phyloP scores from a whole-genome alignment of 2,888 invertebrate genomes.

The Diploptera punctata region DNA sequence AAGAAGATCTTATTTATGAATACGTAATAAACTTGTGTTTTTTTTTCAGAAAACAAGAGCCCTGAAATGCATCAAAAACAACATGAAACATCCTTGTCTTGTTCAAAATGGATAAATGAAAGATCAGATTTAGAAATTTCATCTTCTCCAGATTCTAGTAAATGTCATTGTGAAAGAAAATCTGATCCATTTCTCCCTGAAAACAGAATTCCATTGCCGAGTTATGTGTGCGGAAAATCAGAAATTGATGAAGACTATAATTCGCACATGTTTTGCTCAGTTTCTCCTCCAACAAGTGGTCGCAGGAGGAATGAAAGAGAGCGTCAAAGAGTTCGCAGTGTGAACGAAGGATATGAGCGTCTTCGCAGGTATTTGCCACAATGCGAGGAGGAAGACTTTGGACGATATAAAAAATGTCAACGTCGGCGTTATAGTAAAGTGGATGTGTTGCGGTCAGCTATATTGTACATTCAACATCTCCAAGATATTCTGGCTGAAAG shows the following conservation, averaged over 20 bases:
- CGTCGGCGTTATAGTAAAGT: conserved; percentile 45
- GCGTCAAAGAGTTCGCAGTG: conserved; percentile 45
- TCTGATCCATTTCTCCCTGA: conserved; percentile 44
- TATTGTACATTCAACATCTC: conserved; percentile 42
- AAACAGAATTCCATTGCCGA: conserved; percentile 41
- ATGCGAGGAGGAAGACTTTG: neutral
- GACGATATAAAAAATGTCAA: conserved; percentile 19
- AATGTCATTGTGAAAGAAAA: neutral
- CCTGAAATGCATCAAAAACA: too few relatives aligned
- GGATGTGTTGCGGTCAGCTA: conserved; percentile 45
- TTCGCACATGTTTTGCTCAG: neutral
- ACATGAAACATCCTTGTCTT: too few relatives aligned
- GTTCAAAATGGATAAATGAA: too few relatives aligned
- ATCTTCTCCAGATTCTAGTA: too few relatives aligned
- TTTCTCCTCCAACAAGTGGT: neutral
- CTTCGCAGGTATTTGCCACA: conserved; percentile 44
- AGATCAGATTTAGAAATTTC: too few relatives aligned
- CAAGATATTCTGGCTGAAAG: conserved; percentile 22
- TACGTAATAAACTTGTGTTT: too few relatives aligned
- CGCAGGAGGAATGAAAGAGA: conserved; percentile 45
- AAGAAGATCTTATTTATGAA: too few relatives aligned
- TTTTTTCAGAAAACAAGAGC: too few relatives aligned
- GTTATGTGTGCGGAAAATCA: neutral
- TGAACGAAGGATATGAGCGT: conserved; percentile 47
- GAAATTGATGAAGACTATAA: neutral